Evolutionary conservation across 2,113 vertebrate species (phyloP).

Genomic region (Phaetusa simplex): DNA sequence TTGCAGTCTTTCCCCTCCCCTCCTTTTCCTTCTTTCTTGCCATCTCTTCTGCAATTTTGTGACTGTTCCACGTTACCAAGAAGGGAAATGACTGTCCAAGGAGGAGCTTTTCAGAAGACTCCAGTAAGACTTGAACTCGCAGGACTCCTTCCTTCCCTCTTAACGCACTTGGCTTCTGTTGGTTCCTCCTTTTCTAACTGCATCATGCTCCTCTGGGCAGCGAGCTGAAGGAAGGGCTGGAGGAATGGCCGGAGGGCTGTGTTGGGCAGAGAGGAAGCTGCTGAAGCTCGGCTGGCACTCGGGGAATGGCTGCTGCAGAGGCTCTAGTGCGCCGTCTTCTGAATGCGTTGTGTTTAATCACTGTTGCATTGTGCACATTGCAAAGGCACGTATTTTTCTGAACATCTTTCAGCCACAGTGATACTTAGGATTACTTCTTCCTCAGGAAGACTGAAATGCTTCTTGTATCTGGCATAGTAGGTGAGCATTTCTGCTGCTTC

Average conservation of each 20-base stretch:
- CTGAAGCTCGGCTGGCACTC: background rate
- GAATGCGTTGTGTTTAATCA: background rate
- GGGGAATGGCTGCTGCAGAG: background rate
- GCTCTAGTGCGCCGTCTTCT: background rate
- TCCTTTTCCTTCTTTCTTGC: background rate
- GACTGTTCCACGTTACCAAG: rapidly evolving
- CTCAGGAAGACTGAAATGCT: no score
- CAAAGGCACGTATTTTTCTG: background rate
- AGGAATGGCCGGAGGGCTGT: background rate
- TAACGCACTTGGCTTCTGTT: background rate
- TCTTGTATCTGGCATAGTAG: background rate
- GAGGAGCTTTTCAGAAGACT: background rate
- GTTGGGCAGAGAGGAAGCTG: background rate
- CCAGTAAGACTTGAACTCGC: background rate
- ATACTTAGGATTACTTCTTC: background rate
- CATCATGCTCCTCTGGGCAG: background rate
- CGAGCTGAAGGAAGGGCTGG: background rate
- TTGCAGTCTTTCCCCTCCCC: background rate
- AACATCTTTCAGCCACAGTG: background rate
- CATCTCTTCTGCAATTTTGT: background rate
- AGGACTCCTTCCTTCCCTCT: background rate
- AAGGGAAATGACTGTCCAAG: background rate
- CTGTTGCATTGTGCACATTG: background rate
- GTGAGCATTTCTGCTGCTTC: background rate
- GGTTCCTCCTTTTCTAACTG: background rate